Conservation (phyloP, 2,797 vertebrate genomes). For the Xiphophorus birchmanni region DNA sequence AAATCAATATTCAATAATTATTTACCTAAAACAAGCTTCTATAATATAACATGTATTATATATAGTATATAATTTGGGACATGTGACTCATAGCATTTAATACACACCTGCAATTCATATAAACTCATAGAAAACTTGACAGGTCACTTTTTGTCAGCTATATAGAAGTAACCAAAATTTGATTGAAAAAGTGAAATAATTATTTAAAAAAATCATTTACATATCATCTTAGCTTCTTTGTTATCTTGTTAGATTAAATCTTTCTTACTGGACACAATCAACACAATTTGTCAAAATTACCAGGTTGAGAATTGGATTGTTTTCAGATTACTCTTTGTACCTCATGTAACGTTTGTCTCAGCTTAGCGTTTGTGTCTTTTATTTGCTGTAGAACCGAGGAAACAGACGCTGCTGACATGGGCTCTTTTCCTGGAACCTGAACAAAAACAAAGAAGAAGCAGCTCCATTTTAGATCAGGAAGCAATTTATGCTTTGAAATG, state of each 20-base stretch:
- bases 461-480: not conserved
- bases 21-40: too few relatives aligned
- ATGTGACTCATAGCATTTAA: too few relatives aligned
- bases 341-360: slow-evolving; percentile 45
- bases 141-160: too few relatives aligned
- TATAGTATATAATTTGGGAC: too few relatives aligned
- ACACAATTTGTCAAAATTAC: not conserved
- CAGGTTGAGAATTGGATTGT: not conserved
- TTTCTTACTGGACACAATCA: not conserved
- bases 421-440: slow-evolving; percentile 39
- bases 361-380: slow-evolving; percentile 34
- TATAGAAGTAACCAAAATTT: too few relatives aligned
- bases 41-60: too few relatives aligned
- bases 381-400: slow-evolving; percentile 45
- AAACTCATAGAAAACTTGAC: too few relatives aligned
- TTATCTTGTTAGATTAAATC: not conserved
- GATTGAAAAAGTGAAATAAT: not conserved
- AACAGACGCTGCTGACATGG: slow-evolving; percentile 7
- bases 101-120: too few relatives aligned
- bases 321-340: not conserved
- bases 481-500: too few relatives aligned
- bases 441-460: not conserved
- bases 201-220: not conserved
- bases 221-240: not conserved
- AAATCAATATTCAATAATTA: too few relatives aligned